Percentiles rank a stretch among this genome's conserved stretches.
phyloP scores from a whole-genome alignment of 2,797 vertebrate genomes.

The Mormyrops attenuatus region DNA sequence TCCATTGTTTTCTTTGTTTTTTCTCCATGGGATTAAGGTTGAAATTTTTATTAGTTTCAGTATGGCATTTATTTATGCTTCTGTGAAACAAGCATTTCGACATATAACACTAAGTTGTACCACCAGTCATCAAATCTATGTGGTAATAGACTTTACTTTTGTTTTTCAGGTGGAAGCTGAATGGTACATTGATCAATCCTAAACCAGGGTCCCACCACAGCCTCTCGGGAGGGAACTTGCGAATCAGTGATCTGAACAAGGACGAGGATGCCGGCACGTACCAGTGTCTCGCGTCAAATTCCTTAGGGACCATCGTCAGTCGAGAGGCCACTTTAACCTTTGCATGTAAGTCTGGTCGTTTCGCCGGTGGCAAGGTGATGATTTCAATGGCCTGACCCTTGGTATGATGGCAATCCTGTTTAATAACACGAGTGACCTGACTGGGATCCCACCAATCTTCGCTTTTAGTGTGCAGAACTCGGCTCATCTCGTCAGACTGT shows the following conservation, averaged over 20 bases:
- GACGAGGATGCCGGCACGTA: conserved; percentile 82
- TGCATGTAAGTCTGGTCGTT: conserved; percentile 77
- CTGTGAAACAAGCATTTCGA: background rate
- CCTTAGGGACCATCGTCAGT: conserved; percentile 87
- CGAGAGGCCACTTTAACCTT: conserved; percentile 87
- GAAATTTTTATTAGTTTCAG: background rate
- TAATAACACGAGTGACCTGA: background rate
- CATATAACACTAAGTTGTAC: background rate
- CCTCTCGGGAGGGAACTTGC: conserved; percentile 80
- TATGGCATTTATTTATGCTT: background rate
- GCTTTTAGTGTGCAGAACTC: background rate
- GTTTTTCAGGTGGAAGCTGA: conserved; percentile 84
- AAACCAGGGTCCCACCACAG: conserved; percentile 83
- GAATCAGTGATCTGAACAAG: conserved; percentile 85
- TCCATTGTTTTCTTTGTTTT: conserved; percentile 18
- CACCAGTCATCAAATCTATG: background rate
- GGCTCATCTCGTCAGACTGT: background rate
- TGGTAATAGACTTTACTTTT: background rate
- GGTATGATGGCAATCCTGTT: background rate
- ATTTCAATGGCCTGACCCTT: background rate
- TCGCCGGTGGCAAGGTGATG: background rate
- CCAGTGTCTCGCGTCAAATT: conserved; percentile 89
- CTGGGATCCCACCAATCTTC: background rate
- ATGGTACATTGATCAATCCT: conserved; percentile 74
- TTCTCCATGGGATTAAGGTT: conserved; percentile 20